Evolutionary conservation across 2,888 invertebrate genomes (phyloP).

Genomic region (Leucophenga montana): DNA sequence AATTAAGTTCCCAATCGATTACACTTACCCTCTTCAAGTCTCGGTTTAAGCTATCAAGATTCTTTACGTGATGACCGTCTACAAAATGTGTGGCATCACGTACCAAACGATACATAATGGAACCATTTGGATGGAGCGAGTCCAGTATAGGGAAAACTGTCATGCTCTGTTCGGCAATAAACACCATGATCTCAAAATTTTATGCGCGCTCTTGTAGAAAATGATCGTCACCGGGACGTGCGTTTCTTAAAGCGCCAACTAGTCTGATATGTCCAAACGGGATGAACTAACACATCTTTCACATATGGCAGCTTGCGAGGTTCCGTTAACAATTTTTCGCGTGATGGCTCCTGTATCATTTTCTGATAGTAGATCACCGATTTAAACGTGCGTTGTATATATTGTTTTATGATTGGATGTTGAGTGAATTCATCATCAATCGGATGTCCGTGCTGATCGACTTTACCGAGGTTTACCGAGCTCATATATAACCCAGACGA

Average conservation of each 20-base stretch:
- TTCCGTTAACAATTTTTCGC: constrained; percentile 94
- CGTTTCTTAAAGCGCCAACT: constrained; percentile 99
- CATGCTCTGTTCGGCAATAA: constrained; percentile 95
- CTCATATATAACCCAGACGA: constrained; percentile 78
- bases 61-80: constrained; percentile 95
- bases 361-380: too few species aligned
- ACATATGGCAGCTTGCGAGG: constrained; percentile 91
- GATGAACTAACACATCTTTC: constrained; percentile 96
- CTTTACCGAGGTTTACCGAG: constrained; percentile 84
- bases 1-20: constrained; percentile 93
- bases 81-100: constrained; percentile 96
- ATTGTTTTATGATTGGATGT: too few species aligned
- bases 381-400: too few species aligned
- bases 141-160: too few species aligned
- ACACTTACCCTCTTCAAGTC: constrained; percentile 87
- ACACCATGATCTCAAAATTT: constrained; percentile 97
- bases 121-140: constrained; percentile 91
- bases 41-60: too few species aligned
- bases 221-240: constrained; percentile 94
- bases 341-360: constrained; percentile 93
- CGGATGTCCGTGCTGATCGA: constrained; percentile 83
- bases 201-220: constrained; percentile 91
- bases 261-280: constrained; percentile 98
- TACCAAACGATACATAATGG: constrained; percentile 91
- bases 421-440: too few species aligned